A percentile compares a stretch with the other conserved stretches of the same genome.
phyloP scores from a whole-genome alignment of 2,888 invertebrate genomes.

The Tubiluchus corallicola region DNA sequence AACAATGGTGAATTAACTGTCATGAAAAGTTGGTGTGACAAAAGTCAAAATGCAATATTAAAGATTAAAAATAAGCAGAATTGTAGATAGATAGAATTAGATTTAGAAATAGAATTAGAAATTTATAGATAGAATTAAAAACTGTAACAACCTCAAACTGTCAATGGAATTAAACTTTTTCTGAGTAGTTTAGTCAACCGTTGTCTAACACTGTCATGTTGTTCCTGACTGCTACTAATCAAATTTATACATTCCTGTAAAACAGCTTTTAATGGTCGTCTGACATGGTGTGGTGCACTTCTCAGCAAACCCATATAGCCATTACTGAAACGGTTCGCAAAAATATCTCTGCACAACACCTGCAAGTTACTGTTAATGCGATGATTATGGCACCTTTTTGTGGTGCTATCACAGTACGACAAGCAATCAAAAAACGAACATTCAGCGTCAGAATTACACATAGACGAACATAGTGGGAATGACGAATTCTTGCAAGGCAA shows the following conservation, averaged over 20 bases:
- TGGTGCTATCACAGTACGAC: background rate
- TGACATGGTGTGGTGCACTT: background rate
- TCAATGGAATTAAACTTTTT: too few species aligned
- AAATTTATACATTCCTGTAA: constrained; percentile 1
- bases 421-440: constrained; percentile 3
- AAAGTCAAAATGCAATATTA: too few species aligned
- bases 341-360: constrained; percentile 17
- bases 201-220: too few species aligned
- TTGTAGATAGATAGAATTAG: too few species aligned
- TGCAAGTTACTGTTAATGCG: background rate
- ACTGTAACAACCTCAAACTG: too few species aligned
- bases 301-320: background rate
- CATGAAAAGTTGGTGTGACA: too few species aligned
- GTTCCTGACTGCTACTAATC: background rate
- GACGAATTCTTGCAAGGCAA: background rate
- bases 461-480: too few species aligned
- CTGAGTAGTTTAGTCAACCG: too few species aligned
- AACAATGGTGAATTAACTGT: too few species aligned
- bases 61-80: too few species aligned
- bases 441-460: background rate
- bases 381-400: background rate
- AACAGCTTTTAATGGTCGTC: background rate
- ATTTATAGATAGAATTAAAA: too few species aligned
- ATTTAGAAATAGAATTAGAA: too few species aligned
- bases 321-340: constrained; percentile 14